A percentile compares a stretch with the other conserved stretches of the same genome.
Evolutionary conservation across 2,797 vertebrate genomes (phyloP).

Genomic region (Hyperoplus immaculatus): DNA sequence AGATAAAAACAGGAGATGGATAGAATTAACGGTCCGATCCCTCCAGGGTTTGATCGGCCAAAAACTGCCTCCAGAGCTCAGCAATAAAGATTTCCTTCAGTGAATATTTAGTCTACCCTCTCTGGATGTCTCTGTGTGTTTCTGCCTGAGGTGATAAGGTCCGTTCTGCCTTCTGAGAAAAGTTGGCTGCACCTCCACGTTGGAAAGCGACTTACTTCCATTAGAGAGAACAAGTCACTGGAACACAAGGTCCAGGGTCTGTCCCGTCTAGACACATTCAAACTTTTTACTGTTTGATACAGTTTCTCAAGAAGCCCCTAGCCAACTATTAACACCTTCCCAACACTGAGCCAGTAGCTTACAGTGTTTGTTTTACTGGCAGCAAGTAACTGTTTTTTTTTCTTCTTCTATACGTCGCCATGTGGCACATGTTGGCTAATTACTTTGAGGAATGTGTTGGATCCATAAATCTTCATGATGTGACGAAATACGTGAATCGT

Average conservation of each 20-base stretch:
- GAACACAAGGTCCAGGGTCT: conserved; percentile 54
- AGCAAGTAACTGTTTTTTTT: conserved; percentile 2
- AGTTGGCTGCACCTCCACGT: conserved; percentile 28
- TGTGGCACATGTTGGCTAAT: conserved; percentile 46
- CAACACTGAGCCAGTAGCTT: conserved; percentile 40
- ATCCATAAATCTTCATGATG: conserved; percentile 58
- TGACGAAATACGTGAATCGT: conserved; percentile 36
- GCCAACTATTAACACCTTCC: conserved; percentile 64
- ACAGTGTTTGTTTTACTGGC: conserved; percentile 55
- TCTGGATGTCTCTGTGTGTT: conserved; percentile 46
- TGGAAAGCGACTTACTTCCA: conserved; percentile 32
- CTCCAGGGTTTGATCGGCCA: conserved; percentile 30
- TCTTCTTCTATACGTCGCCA: conserved; percentile 8
- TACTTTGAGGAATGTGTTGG: conserved; percentile 50
- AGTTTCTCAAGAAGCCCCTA: conserved; percentile 60
- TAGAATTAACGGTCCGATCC: conserved; percentile 17
- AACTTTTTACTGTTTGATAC: conserved; percentile 66
- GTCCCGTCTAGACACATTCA: conserved; percentile 64
- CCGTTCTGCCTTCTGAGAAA: conserved; percentile 50
- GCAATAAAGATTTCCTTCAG: conserved; percentile 58
- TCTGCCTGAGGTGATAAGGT: conserved; percentile 60
- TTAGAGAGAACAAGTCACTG: conserved; percentile 63
- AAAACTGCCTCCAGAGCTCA: conserved; percentile 27
- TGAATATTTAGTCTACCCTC: conserved; percentile 58
- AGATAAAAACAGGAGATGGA: conserved; percentile 14